Evolutionary conservation across 2,113 vertebrate genomes (phyloP).

Genomic region (Phrynosoma blainvillii): DNA sequence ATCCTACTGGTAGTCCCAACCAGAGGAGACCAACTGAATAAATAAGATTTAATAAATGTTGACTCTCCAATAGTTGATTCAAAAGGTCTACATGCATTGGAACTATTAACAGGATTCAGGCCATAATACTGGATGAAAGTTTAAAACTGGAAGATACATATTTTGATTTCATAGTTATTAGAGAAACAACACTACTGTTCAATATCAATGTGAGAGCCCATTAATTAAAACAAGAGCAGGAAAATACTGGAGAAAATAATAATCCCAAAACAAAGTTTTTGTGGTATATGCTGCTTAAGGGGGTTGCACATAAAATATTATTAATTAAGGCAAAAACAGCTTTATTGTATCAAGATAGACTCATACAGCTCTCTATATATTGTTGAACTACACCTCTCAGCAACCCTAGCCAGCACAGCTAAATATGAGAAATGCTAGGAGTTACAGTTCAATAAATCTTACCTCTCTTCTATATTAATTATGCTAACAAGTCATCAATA

Average conservation of each 20-base stretch:
- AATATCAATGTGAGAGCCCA: background rate
- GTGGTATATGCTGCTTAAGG: background rate
- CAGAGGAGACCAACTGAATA: too few relatives aligned
- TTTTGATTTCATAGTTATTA: background rate
- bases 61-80: too few relatives aligned
- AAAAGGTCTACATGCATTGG: too few relatives aligned
- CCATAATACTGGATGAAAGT: background rate
- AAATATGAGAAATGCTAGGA: too few relatives aligned
- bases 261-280: background rate
- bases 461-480: background rate
- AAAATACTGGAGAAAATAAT: background rate
- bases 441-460: too few relatives aligned
- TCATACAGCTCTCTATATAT: too few relatives aligned
- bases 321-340: background rate
- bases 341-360: background rate
- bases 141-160: background rate
- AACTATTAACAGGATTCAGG: too few relatives aligned
- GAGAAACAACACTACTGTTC: background rate
- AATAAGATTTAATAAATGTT: too few relatives aligned
- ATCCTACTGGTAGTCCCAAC: too few relatives aligned
- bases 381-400: too few relatives aligned
- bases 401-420: too few relatives aligned
- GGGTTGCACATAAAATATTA: background rate
- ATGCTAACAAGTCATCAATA: background rate
- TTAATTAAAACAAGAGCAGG: background rate